Conservation (phyloP, 1,140 invertebrate species). For the Trypoxylus dichotomus region DNA sequence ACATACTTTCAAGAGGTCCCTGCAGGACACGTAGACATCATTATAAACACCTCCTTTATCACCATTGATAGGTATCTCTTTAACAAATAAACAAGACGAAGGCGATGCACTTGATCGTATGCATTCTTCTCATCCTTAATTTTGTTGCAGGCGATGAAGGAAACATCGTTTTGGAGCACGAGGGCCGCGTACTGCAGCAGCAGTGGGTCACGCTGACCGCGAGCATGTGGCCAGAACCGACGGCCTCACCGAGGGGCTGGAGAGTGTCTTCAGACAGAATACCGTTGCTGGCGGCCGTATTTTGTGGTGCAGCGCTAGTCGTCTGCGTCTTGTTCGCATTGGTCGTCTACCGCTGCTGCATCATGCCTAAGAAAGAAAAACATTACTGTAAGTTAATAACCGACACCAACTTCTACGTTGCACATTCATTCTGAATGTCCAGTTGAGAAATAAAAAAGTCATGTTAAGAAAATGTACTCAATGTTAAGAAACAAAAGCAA, state of each 20-base stretch:
- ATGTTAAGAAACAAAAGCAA: too few relatives aligned
- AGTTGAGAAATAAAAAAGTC: too few relatives aligned
- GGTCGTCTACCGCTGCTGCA: constrained; percentile 59
- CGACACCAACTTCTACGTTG: too few relatives aligned
- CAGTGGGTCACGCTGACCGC: constrained; percentile 59
- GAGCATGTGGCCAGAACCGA: constrained; percentile 55
- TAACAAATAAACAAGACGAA: too few relatives aligned
- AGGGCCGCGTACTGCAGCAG: constrained; percentile 51
- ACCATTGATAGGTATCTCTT: too few relatives aligned
- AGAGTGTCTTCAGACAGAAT: constrained; percentile 55
- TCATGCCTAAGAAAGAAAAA: constrained; percentile 56
- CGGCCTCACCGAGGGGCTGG: constrained; percentile 50
- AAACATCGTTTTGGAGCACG: constrained; percentile 29
- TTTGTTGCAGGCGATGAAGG: constrained; percentile 38
- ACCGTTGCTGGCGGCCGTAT: constrained; percentile 57
- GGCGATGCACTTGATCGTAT: too few relatives aligned
- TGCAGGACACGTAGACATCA: too few relatives aligned
- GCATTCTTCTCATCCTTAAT: too few relatives aligned
- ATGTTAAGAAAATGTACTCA: too few relatives aligned
- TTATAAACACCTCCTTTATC: too few relatives aligned
- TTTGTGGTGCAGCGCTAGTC: constrained; percentile 57
- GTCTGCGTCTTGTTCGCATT: constrained; percentile 55
- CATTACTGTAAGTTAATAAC: constrained; percentile 55
- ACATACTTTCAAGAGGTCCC: too few relatives aligned
- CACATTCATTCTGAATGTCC: too few relatives aligned